Percentiles rank a stretch among this genome's conserved stretches.
Evolutionary conservation across 35 echinoderm and acorn worm genomes (phyloP).

Genomic region (Hemicentrotus pulcherrimus): DNA sequence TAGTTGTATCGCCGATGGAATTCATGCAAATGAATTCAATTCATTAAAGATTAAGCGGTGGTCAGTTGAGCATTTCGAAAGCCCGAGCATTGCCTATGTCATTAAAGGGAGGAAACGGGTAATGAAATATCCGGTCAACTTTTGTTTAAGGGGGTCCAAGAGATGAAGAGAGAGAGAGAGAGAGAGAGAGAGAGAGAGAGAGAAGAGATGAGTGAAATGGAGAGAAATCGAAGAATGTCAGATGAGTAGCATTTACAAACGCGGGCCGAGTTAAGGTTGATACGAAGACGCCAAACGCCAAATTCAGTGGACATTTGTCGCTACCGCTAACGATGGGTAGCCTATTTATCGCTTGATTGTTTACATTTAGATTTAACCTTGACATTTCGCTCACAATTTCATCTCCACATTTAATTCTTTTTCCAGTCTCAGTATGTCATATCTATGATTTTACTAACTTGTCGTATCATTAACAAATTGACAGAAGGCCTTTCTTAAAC

Average conservation of each 20-base stretch:
- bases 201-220: no score
- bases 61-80: neutral
- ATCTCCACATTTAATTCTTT: no score
- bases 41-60: conserved; percentile 14
- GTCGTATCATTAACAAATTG: no score
- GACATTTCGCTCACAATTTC: neutral
- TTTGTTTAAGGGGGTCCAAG: neutral
- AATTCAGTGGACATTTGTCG: neutral
- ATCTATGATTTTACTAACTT: no score
- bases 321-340: neutral
- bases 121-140: conserved; percentile 34
- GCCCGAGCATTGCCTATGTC: neutral
- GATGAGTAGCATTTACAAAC: no score
- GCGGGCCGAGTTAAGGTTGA: neutral
- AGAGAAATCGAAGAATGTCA: no score
- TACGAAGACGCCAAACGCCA: neutral
- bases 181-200: no score
- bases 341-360: neutral
- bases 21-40: conserved; percentile 23
- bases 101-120: neutral
- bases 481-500: no score
- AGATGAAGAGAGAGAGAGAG: neutral
- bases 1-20: neutral
- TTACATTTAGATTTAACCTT: neutral
- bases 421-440: no score